Percentiles rank a stretch among this genome's conserved stretches.
These are phyloP conservation scores for Microtus richardsoni DNA, from an alignment of 2,113 vertebrate species.

Conservation along the genomic window DNA sequence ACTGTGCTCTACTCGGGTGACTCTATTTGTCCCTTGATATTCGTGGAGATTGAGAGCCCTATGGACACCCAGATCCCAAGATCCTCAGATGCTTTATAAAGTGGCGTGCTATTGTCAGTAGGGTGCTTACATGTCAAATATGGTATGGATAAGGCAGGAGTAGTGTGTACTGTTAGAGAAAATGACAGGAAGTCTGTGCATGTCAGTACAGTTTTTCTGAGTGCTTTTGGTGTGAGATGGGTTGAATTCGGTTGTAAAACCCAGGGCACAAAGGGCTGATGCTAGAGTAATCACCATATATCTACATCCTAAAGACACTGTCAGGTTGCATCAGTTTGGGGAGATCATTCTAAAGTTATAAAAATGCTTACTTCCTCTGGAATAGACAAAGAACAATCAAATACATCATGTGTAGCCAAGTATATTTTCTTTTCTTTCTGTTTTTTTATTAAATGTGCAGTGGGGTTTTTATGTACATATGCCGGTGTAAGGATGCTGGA, in stretches of 20 bases:
- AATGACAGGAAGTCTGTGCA: neutral
- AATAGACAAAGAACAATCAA: neutral
- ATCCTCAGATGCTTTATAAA: neutral
- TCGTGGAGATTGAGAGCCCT: neutral
- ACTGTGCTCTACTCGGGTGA: neutral
- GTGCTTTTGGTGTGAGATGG: neutral
- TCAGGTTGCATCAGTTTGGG: neutral
- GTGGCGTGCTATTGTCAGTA: neutral
- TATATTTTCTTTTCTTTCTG: neutral
- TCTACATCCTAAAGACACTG: neutral
- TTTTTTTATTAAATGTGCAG: neutral
- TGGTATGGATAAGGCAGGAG: neutral
- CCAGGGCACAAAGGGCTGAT: neutral
- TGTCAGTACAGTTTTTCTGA: neutral
- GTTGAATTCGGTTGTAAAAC: neutral
- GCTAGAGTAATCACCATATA: neutral
- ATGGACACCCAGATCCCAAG: neutral
- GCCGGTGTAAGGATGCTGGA: neutral
- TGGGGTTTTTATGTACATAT: neutral
- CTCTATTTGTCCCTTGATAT: neutral
- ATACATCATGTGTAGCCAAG: neutral
- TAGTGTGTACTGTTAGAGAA: neutral
- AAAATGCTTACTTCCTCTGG: neutral
- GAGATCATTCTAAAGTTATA: neutral
- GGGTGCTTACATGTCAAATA: neutral